Percentiles rank a stretch among this genome's conserved stretches.
These are phyloP conservation scores for Drosophila pallidifrons DNA, from an alignment of 1,140 invertebrate genomes.

Conservation along the genomic window DNA sequence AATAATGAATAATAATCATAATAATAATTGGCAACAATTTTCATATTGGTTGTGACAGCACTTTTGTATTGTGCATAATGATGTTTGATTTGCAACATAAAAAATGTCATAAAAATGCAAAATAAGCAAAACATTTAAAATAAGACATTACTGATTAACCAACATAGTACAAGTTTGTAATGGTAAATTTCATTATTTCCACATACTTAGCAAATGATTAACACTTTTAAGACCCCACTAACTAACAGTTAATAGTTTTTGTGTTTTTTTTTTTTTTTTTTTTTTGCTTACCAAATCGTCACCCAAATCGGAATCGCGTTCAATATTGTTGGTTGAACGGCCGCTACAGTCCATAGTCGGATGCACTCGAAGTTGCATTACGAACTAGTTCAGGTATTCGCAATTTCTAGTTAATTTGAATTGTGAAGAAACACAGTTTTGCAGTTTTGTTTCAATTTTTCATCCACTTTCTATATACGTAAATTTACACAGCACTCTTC, in stretches of 20 bases:
- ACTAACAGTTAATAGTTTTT: background rate
- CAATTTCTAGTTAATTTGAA: conserved; percentile 11
- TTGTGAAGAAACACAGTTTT: conserved; percentile 14
- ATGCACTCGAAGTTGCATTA: conserved; percentile 81
- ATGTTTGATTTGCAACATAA: conserved; percentile 11
- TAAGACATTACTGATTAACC: background rate
- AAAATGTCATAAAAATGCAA: conserved; percentile 18
- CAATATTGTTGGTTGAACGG: conserved; percentile 78
- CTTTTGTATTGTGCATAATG: conserved; percentile 9
- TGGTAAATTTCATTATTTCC: background rate
- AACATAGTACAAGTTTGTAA: background rate
- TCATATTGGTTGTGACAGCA: conserved; percentile 8
- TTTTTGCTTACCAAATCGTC: conserved; percentile 78
- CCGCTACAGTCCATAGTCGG: conserved; percentile 82
- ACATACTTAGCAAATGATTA: background rate
- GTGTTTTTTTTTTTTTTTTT: conserved; percentile 3
- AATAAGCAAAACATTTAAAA: background rate
- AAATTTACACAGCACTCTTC: conserved; percentile 53
- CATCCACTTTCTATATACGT: conserved; percentile 36
- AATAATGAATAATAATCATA: conserved; percentile 2
- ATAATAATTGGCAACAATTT: conserved; percentile 27
- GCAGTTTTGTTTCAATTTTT: conserved; percentile 38
- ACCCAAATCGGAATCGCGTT: conserved; percentile 81
- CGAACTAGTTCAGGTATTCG: conserved; percentile 30
- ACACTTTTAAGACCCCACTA: background rate